A percentile compares a stretch with the other conserved stretches of the same genome.
phyloP scores from a whole-genome alignment of 2,888 invertebrate species.

The Entomobrya proxima region DNA sequence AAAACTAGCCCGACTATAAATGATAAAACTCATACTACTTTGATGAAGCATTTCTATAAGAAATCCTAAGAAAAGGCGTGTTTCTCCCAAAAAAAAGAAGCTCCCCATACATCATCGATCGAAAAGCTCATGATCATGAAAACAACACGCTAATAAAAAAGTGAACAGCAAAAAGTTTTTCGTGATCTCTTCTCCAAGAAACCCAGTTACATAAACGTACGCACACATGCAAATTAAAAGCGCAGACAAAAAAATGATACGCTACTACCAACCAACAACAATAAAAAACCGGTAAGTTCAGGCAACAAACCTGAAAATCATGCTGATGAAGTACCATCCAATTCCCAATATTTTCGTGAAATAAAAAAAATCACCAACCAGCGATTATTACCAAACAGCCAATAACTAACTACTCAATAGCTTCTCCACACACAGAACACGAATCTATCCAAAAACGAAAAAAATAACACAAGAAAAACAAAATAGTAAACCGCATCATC shows the following conservation, averaged over 20 bases:
- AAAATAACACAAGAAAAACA: not conserved
- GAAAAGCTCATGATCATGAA: not conserved
- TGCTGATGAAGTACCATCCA: not conserved
- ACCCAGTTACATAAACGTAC: not conserved
- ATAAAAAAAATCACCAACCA: conserved; percentile 24
- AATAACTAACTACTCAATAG: conserved; percentile 22
- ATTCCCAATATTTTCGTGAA: conserved; percentile 25
- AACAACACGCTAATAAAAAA: not conserved
- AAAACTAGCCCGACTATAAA: not conserved
- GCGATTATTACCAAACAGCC: conserved; percentile 18
- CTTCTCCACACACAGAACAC: not conserved
- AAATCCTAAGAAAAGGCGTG: conserved; percentile 29
- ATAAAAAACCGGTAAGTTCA: not conserved
- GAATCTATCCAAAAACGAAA: not conserved
- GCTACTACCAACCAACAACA: not conserved
- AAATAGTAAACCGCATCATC: not conserved
- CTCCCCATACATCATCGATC: conserved; percentile 53
- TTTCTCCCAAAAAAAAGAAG: conserved; percentile 30
- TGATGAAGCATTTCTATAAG: conserved; percentile 25
- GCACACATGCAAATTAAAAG: conserved; percentile 27
- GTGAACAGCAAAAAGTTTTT: not conserved
- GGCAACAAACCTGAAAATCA: conserved; percentile 11
- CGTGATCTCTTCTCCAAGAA: not conserved
- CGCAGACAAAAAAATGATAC: not conserved
- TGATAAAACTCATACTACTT: not conserved